Base-by-base conservation (phyloP, 2,797 vertebrate species). In the Cheracebus regulus region DNA sequence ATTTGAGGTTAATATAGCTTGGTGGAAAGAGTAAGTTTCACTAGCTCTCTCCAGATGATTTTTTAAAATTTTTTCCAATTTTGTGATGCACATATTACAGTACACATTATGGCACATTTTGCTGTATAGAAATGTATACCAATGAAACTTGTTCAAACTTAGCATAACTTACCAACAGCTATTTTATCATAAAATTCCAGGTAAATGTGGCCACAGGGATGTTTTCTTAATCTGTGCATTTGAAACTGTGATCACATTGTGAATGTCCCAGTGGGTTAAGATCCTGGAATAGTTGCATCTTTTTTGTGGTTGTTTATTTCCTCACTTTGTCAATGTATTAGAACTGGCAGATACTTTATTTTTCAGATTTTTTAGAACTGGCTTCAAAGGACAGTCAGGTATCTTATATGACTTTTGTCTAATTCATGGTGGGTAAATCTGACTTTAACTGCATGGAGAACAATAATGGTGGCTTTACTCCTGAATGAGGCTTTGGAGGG, bases 91-190 rank as follows among this genome's bases (percentile, higher is more conserved):
- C 64, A 98, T 98, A 91, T 99, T 98, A 92, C 99, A 97, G 92
- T 99, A 98, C 0, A 98, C 96, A 0, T 98, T 98, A 89, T 97
- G 97, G 83, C 98, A 99, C 96, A 98, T 98, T 93, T 98, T 99
- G 96, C 98, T 98, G 98, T 99, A 95, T 99, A 99, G 96, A 99
- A 99, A 99, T 94, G 98, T 98, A 92, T 98, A 98, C 97, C 98
- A 99, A 97, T 99, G 98, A 96, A 99, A 99, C 5, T 98, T 98
- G 97, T 98, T 99, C 95, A 99, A 98, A 98, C 97, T 97, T 99
- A 98, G 79, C 98, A 98, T 96, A 99, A 98, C 72, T 98, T 97
- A 90, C 98, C 98, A 88, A 98, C 92, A 98, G 98, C 97, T 98
- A 98, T 98, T 96, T 99, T 98, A 89, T 99, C 98, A 97, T 98